These are phyloP conservation scores for Iguana delicatissima DNA, from an alignment of 2,797 vertebrate genomes.

Conservation along the genomic window DNA sequence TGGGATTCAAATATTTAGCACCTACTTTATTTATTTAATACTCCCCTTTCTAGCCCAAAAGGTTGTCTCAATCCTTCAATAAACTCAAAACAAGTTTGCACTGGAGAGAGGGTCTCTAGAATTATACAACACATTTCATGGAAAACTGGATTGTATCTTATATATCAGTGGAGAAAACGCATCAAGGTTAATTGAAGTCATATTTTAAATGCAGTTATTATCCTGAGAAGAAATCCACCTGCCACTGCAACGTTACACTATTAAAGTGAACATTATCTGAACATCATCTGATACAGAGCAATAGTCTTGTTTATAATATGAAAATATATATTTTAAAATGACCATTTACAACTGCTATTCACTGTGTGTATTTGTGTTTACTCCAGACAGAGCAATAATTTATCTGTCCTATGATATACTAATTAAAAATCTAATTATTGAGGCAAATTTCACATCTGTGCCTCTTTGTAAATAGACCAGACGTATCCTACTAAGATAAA, in stretches of 20 bases:
- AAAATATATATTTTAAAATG: slow-evolving; percentile 35
- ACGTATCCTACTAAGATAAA: slow-evolving; percentile 68
- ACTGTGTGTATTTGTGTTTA: slow-evolving; percentile 60
- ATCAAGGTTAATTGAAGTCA: slow-evolving; percentile 38
- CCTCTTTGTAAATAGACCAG: slow-evolving; percentile 73
- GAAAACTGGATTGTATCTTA: slow-evolving; percentile 30
- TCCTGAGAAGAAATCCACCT: slow-evolving; percentile 15
- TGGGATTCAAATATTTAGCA: not conserved
- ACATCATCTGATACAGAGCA: slow-evolving; percentile 14
- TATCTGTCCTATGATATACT: slow-evolving; percentile 72
- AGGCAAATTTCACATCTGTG: slow-evolving; percentile 78
- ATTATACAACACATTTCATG: slow-evolving; percentile 13
- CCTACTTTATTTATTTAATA: slow-evolving; percentile 20
- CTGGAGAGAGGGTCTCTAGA: not conserved
- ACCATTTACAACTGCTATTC: slow-evolving; percentile 38
- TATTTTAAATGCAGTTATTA: slow-evolving; percentile 10
- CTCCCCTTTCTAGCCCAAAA: too few species aligned
- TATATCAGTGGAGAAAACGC: slow-evolving; percentile 30
- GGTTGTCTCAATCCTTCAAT: slow-evolving; percentile 25
- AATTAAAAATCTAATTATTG: slow-evolving; percentile 83
- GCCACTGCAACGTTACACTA: not conserved
- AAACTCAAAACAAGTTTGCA: slow-evolving; percentile 45
- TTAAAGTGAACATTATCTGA: not conserved
- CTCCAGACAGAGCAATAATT: slow-evolving; percentile 67
- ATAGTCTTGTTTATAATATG: slow-evolving; percentile 18